phyloP scores from a whole-genome alignment of 2,113 vertebrate species.

The Cephalopterus ornatus region DNA sequence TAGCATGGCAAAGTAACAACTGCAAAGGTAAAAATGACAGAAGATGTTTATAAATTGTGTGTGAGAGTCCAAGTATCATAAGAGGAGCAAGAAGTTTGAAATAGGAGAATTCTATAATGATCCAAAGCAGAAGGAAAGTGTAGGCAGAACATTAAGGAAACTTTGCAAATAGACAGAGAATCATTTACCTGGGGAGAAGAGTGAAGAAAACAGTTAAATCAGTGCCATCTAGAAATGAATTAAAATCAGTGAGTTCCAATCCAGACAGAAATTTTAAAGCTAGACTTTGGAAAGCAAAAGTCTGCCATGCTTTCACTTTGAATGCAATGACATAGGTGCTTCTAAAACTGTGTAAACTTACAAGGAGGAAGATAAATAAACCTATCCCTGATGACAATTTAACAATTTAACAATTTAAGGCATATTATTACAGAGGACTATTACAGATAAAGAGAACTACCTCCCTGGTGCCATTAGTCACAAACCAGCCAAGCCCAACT shows the following conservation, averaged over 20 bases:
- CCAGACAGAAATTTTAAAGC: neutral
- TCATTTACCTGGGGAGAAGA: neutral
- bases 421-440: neutral
- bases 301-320: neutral
- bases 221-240: neutral
- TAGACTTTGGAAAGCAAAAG: neutral
- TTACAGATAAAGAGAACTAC: neutral
- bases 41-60: neutral
- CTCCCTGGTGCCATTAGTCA: neutral
- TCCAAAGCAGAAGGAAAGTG: neutral
- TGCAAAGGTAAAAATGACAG: neutral
- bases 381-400: neutral
- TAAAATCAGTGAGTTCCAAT: neutral
- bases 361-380: neutral
- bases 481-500: neutral
- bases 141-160: neutral
- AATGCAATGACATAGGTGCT: neutral
- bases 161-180: neutral
- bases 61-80: neutral
- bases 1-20: neutral
- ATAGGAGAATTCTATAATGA: neutral
- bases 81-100: neutral
- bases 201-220: neutral
- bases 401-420: neutral
- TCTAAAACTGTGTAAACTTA: neutral